These are phyloP conservation scores for Calcarius ornatus DNA, from an alignment of 2,113 vertebrate genomes.

Conservation along the genomic window DNA sequence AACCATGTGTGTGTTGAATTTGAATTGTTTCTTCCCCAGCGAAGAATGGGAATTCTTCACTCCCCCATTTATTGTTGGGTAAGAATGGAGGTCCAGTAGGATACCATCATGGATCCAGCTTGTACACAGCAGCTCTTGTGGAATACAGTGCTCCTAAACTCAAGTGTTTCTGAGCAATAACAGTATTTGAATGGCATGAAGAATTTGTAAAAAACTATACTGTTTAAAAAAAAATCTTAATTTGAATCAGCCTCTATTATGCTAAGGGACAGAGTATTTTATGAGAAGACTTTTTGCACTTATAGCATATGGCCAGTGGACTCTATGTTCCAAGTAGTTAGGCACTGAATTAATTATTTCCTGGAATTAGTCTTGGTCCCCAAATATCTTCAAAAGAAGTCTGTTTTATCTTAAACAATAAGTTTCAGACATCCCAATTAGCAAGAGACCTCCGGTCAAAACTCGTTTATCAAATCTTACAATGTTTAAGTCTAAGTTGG, in stretches of 20 bases:
- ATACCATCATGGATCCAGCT: accelerated
- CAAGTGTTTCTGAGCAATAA: not conserved
- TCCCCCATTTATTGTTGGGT: not conserved
- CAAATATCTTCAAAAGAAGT: not conserved
- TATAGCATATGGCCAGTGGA: not conserved
- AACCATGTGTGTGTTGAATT: accelerated
- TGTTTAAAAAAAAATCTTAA: not conserved
- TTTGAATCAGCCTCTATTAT: not conserved
- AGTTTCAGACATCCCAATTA: not conserved
- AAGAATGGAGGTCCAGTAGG: not conserved
- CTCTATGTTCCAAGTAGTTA: not conserved
- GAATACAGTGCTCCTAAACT: not conserved
- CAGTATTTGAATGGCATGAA: not conserved
- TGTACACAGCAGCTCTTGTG: not conserved
- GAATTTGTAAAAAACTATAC: not conserved
- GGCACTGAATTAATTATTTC: not conserved
- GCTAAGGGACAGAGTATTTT: not conserved
- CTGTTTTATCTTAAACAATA: not conserved
- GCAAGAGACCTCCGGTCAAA: not conserved
- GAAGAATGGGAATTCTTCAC: not conserved
- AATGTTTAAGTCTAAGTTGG: not conserved
- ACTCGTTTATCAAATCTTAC: not conserved
- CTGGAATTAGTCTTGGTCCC: not conserved
- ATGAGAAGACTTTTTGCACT: not conserved
- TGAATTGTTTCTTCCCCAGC: not conserved